Percentiles rank a stretch among this genome's conserved stretches.
These are phyloP conservation scores for Bubo bubo DNA, from an alignment of 2,113 vertebrate genomes.

Conservation along the genomic window DNA sequence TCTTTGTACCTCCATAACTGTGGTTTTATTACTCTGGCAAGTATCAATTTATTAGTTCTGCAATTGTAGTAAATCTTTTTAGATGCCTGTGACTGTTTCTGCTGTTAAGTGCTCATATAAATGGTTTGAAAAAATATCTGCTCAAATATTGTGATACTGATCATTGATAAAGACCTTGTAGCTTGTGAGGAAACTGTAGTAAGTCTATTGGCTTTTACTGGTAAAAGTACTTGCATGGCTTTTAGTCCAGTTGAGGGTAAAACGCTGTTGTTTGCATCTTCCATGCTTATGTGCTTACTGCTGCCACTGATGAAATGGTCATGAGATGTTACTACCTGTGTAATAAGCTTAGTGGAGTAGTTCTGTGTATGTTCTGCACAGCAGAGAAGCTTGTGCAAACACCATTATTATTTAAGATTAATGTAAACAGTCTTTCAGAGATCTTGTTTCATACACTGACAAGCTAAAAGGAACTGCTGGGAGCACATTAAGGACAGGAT, in stretches of 20 bases:
- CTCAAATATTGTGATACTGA: not conserved
- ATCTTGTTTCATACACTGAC: not conserved
- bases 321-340: not conserved
- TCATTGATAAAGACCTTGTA: not conserved
- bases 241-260: not conserved
- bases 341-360: not conserved
- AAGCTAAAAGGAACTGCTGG: not conserved
- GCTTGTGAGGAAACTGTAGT: not conserved
- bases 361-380: not conserved
- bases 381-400: not conserved
- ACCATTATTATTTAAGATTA: not conserved
- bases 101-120: not conserved
- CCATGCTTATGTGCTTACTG: not conserved
- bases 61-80: not conserved
- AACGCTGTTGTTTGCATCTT: not conserved
- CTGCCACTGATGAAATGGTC: not conserved
- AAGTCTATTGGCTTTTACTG: not conserved
- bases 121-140: not conserved
- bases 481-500: not conserved
- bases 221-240: not conserved
- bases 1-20: not conserved
- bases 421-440: not conserved
- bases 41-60: not conserved
- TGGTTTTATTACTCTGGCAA: not conserved
- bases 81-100: not conserved